phyloP scores from a whole-genome alignment of 2,888 invertebrate genomes.

The Aleiodes leptofemur region DNA sequence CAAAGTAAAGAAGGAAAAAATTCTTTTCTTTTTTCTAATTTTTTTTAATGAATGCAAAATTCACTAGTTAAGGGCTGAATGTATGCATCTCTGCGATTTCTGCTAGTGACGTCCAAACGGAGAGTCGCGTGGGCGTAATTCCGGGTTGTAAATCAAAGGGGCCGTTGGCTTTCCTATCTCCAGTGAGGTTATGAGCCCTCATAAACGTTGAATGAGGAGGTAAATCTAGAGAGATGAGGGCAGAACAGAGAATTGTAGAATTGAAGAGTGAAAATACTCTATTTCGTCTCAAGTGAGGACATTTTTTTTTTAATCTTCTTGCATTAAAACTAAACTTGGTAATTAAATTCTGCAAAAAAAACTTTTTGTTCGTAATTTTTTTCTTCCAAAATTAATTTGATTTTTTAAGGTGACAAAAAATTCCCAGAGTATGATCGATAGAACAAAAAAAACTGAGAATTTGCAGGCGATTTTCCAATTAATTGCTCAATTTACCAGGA shows the following conservation, averaged over 20 bases:
- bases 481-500: too few species aligned
- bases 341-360: too few species aligned
- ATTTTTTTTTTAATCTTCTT: neutral
- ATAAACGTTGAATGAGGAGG: constrained; percentile 56
- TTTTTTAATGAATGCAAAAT: constrained; percentile 45
- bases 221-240: constrained; percentile 11
- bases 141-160: constrained; percentile 65
- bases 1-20: constrained; percentile 25
- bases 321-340: too few species aligned
- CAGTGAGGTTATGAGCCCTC: constrained; percentile 62
- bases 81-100: constrained; percentile 51
- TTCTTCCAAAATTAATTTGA: too few species aligned
- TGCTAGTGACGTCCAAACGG: constrained; percentile 63
- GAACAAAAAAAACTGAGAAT: too few species aligned
- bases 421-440: too few species aligned
- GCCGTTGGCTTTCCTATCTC: constrained; percentile 61
- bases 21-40: too few species aligned
- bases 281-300: neutral
- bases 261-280: constrained; percentile 15
- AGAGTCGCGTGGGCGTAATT: constrained; percentile 60
- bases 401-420: too few species aligned
- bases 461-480: too few species aligned
- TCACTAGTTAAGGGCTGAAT: constrained; percentile 40
- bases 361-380: too few species aligned
- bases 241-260: constrained; percentile 35